These are phyloP conservation scores for Gortyna flavago DNA, from an alignment of 2,888 invertebrate species.

Conservation along the genomic window DNA sequence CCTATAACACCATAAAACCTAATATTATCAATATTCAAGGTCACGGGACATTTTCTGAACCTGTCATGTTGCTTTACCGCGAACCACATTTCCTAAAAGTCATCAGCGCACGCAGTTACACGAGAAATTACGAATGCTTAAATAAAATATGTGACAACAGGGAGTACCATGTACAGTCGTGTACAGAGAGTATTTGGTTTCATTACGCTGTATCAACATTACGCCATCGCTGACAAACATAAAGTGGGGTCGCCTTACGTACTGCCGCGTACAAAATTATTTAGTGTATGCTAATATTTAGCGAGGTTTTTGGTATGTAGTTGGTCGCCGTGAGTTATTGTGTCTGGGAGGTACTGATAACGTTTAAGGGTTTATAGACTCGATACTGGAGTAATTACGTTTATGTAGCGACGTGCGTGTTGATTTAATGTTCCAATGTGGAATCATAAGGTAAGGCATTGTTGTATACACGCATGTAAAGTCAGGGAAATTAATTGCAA, in stretches of 20 bases:
- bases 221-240: slow-evolving; percentile 64
- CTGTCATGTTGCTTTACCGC: slow-evolving; percentile 8
- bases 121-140: slow-evolving; percentile 46
- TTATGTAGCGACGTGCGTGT: slow-evolving; percentile 13
- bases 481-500: background rate
- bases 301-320: slow-evolving; percentile 72
- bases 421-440: slow-evolving; percentile 43
- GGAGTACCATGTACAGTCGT: slow-evolving; percentile 43
- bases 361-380: slow-evolving; percentile 58
- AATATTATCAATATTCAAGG: background rate
- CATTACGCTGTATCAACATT: slow-evolving; percentile 75
- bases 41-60: background rate
- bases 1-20: background rate
- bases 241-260: slow-evolving; percentile 63
- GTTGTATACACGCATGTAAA: background rate
- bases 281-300: slow-evolving; percentile 75
- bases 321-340: slow-evolving; percentile 68
- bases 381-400: slow-evolving; percentile 58
- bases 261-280: slow-evolving; percentile 68
- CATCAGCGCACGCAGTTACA: slow-evolving; percentile 45
- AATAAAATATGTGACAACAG: slow-evolving; percentile 56
- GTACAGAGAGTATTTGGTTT: slow-evolving; percentile 73
- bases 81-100: slow-evolving; percentile 29
- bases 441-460: slow-evolving; percentile 15
- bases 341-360: slow-evolving; percentile 66